A percentile compares a stretch with the other conserved stretches of the same genome.
phyloP scores from a whole-genome alignment of 2,113 vertebrate species.

The Charina bottae region DNA sequence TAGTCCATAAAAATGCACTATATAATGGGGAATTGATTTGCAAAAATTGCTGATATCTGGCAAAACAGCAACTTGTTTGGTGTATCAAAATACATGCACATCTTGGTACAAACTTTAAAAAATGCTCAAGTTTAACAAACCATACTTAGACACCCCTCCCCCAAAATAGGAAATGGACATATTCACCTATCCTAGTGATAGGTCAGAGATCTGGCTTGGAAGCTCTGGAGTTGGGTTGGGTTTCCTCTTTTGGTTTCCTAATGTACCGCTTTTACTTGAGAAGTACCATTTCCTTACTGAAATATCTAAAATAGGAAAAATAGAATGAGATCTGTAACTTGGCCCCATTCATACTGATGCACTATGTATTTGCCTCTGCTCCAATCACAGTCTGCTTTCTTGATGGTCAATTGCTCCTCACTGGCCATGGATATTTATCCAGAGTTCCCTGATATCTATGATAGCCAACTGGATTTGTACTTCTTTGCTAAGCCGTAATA shows the following conservation, averaged over 20 bases:
- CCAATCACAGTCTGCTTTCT: background rate
- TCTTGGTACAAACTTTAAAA: background rate
- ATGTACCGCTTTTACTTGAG: background rate
- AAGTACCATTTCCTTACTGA: background rate
- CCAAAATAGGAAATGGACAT: background rate
- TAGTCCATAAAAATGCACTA: background rate
- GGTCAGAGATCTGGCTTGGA: background rate
- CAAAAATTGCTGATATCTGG: background rate
- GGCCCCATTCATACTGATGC: background rate
- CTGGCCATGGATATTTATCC: background rate
- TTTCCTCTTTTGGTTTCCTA: background rate
- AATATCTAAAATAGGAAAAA: background rate
- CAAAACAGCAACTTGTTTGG: background rate
- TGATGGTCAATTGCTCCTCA: background rate
- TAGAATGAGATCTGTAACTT: background rate
- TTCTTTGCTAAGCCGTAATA: constrained; percentile 26
- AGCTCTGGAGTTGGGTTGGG: background rate
- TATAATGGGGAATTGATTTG: background rate
- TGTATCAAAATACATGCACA: background rate
- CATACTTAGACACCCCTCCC: background rate
- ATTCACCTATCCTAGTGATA: background rate
- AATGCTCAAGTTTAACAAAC: background rate
- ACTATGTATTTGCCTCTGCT: background rate
- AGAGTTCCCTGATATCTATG: background rate
- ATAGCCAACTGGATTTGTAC: background rate